Conservation (phyloP, 2,113 vertebrate genomes). For the Anolis carolinensis region DNA sequence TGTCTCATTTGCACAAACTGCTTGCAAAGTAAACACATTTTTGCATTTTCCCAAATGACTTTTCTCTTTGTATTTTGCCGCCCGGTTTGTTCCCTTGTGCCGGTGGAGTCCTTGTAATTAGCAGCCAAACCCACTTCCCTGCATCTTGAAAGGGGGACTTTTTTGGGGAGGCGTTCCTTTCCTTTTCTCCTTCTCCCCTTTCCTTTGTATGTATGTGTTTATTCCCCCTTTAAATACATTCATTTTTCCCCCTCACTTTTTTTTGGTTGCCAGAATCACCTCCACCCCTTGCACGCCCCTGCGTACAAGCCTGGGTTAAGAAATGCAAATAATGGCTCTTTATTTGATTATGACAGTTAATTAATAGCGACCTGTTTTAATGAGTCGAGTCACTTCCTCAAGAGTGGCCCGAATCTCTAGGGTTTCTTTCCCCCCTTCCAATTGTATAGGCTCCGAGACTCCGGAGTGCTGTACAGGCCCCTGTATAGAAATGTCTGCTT, state of each 20-base stretch:
- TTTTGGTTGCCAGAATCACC: constrained; percentile 84
- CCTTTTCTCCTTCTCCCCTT: background rate
- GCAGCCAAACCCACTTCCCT: constrained; percentile 68
- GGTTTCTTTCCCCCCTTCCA: constrained; percentile 77
- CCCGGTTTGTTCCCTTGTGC: constrained; percentile 68
- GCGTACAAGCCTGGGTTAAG: constrained; percentile 75
- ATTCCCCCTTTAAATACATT: constrained; percentile 59
- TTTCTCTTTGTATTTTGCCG: constrained; percentile 80
- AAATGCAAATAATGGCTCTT: constrained; percentile 87
- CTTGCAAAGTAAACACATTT: constrained; percentile 75
- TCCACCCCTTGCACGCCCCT: constrained; percentile 11
- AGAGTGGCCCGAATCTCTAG: constrained; percentile 82
- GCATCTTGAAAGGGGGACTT: constrained; percentile 57
- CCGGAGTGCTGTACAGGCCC: constrained; percentile 76
- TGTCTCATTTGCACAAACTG: constrained; percentile 66
- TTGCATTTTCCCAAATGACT: constrained; percentile 76
- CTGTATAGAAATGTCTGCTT: constrained; percentile 88
- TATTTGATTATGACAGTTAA: constrained; percentile 91
- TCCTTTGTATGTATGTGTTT: background rate
- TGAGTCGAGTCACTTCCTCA: constrained; percentile 91
- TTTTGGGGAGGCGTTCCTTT: constrained; percentile 2
- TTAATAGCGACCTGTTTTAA: constrained; percentile 91
- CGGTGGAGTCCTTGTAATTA: constrained; percentile 77
- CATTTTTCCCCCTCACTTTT: constrained; percentile 39
- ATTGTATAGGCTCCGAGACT: constrained; percentile 81